Conservation (phyloP, 2,113 vertebrate genomes). For the Nettapus auritus region DNA sequence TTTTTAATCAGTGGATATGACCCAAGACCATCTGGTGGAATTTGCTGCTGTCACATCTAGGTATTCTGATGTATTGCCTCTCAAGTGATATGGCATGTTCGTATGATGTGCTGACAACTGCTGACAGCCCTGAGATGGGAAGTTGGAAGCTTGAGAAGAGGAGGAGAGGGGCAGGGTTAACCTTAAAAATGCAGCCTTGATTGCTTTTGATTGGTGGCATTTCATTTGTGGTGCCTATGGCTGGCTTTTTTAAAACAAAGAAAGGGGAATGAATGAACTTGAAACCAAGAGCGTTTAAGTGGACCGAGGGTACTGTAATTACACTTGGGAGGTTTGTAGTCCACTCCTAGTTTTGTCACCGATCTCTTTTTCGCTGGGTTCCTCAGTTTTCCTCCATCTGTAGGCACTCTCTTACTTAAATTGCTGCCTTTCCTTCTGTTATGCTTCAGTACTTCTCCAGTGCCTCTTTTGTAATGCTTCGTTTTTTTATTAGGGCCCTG, state of each 20-base stretch:
- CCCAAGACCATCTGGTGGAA: slow-evolving; percentile 62
- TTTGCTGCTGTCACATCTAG: slow-evolving; percentile 52
- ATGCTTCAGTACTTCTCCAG: background rate
- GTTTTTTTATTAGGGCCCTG: background rate
- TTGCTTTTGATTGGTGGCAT: background rate
- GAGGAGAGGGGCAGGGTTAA: background rate
- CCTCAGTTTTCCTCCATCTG: background rate
- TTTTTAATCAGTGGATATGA: slow-evolving; percentile 17
- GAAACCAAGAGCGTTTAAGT: background rate
- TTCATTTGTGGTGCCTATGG: background rate
- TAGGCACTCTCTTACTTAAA: background rate
- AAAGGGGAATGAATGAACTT: background rate
- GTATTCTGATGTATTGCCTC: slow-evolving; percentile 69
- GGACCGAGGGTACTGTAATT: background rate
- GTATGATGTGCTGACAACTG: slow-evolving; percentile 41
- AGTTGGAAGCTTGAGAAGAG: slow-evolving; percentile 8
- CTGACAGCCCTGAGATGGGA: slow-evolving; percentile 42
- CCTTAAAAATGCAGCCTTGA: slow-evolving; percentile 15
- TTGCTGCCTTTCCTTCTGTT: background rate
- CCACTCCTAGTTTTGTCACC: background rate
- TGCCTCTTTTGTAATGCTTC: background rate
- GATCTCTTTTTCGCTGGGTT: background rate
- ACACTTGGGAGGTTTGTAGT: background rate
- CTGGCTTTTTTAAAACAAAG: background rate
- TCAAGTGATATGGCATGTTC: slow-evolving; percentile 49